A percentile compares a stretch with the other conserved stretches of the same genome.
These are phyloP conservation scores for Chironomus riparius DNA, from an alignment of 2,888 invertebrate genomes.

Conservation along the genomic window DNA sequence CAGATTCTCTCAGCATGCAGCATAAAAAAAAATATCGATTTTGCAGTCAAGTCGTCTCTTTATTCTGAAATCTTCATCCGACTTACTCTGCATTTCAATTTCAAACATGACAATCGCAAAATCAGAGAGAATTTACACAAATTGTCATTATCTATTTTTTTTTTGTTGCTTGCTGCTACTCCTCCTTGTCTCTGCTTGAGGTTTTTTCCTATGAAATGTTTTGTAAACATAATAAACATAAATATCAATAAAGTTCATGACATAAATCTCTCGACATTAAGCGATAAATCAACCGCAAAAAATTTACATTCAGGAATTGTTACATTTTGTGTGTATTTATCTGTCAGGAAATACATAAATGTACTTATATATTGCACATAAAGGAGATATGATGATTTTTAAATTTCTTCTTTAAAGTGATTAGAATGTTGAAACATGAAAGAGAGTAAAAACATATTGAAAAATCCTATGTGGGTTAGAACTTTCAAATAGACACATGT, in stretches of 20 bases:
- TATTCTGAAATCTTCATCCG: too few relatives aligned
- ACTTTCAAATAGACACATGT: too few relatives aligned
- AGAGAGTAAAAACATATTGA: background rate
- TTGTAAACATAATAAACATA: background rate
- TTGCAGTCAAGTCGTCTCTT: too few relatives aligned
- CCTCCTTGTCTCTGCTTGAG: background rate
- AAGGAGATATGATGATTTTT: background rate
- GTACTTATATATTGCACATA: background rate
- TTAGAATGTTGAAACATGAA: background rate
- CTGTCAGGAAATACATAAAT: background rate
- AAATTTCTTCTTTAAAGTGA: conserved; percentile 5
- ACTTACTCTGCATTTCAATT: too few relatives aligned
- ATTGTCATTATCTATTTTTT: too few relatives aligned
- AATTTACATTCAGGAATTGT: background rate
- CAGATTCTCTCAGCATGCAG: too few relatives aligned
- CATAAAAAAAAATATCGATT: too few relatives aligned
- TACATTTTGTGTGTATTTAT: background rate
- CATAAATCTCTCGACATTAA: background rate
- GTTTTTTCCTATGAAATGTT: background rate
- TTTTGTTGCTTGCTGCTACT: too few relatives aligned
- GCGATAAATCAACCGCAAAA: conserved; percentile 2
- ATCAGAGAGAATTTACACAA: too few relatives aligned
- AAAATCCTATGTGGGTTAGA: too few relatives aligned
- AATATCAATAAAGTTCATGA: conserved; percentile 4
- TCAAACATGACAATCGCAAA: too few relatives aligned